phyloP scores from a whole-genome alignment of 2,113 vertebrate genomes.

The Rhinolophus ferrumequinum region DNA sequence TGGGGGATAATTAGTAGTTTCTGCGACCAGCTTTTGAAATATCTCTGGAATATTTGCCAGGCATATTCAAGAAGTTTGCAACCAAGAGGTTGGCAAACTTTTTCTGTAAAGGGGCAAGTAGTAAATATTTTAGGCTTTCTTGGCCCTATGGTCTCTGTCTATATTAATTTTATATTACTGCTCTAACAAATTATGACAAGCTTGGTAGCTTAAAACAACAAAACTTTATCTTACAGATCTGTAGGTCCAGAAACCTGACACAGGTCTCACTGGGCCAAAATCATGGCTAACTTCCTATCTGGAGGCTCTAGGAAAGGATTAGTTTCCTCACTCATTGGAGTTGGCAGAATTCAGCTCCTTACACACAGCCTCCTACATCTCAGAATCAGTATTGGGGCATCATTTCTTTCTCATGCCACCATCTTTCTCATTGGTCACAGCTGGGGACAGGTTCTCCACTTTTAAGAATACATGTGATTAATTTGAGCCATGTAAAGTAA shows the following conservation, averaged over 20 bases:
- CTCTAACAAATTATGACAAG: not conserved
- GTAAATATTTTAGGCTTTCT: not conserved
- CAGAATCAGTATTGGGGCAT: not conserved
- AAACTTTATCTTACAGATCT: not conserved
- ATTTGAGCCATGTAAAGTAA: not conserved
- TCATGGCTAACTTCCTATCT: not conserved
- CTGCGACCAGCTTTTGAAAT: conserved; percentile 15
- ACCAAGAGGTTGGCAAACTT: not conserved
- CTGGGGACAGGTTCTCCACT: not conserved
- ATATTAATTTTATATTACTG: conserved; percentile 39
- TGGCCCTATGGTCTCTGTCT: not conserved
- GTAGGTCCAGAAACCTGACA: not conserved
- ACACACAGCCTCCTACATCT: not conserved
- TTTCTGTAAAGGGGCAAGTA: not conserved
- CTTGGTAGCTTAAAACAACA: not conserved
- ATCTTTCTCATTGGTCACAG: not conserved
- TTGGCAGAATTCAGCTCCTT: conserved; percentile 9
- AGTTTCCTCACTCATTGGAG: not conserved
- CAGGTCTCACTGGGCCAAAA: not conserved
- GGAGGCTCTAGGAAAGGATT: not conserved
- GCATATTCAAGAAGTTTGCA: not conserved
- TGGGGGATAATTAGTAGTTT: not conserved
- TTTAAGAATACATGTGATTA: not conserved
- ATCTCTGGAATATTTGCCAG: not conserved
- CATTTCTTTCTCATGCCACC: not conserved